Evolutionary conservation across 2,888 invertebrate species (phyloP).

Genomic region (Matsumyia berberina): DNA sequence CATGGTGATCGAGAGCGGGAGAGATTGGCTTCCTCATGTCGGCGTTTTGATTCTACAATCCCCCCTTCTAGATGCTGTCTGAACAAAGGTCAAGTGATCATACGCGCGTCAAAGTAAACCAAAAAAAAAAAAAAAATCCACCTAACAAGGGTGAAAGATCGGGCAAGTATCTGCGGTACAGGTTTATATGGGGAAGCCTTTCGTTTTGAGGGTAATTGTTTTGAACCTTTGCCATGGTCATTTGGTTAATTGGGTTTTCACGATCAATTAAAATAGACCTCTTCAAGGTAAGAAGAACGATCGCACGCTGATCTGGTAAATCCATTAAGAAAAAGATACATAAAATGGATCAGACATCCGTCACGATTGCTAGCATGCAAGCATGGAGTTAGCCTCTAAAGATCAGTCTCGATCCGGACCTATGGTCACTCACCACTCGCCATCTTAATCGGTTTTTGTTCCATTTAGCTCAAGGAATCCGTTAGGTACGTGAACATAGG

Average conservation of each 20-base stretch:
- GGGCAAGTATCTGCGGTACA: slow-evolving; percentile 1
- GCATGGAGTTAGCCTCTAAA: slow-evolving; percentile 35
- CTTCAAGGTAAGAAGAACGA: slow-evolving; percentile 23
- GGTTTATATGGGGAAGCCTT: slow-evolving; percentile 1
- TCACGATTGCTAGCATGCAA: slow-evolving; percentile 49
- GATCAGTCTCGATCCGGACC: slow-evolving; percentile 70
- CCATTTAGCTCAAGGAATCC: slow-evolving; percentile 59
- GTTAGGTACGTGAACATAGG: slow-evolving; percentile 41
- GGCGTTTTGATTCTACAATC: slow-evolving; percentile 1
- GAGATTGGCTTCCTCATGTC: slow-evolving; percentile 59
- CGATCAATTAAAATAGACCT: slow-evolving; percentile 30
- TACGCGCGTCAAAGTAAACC: slow-evolving; percentile 13
- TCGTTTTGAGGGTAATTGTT: not conserved
- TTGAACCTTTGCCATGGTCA: slow-evolving; percentile 36
- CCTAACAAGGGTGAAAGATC: slow-evolving; percentile 17
- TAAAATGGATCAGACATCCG: slow-evolving; percentile 58
- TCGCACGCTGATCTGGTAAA: slow-evolving; percentile 23
- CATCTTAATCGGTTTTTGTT: slow-evolving; percentile 46
- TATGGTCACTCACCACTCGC: slow-evolving; percentile 32
- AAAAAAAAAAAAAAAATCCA: not conserved
- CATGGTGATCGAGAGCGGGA: slow-evolving; percentile 33
- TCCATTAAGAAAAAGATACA: slow-evolving; percentile 31
- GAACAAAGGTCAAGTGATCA: slow-evolving; percentile 22
- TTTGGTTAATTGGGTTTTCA: slow-evolving; percentile 14
- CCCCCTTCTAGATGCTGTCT: not conserved